Evolutionary conservation across 1,140 invertebrate species (phyloP), one percentile per base, ranked within the genome.

Genomic region (Aphelinus certus): DNA sequence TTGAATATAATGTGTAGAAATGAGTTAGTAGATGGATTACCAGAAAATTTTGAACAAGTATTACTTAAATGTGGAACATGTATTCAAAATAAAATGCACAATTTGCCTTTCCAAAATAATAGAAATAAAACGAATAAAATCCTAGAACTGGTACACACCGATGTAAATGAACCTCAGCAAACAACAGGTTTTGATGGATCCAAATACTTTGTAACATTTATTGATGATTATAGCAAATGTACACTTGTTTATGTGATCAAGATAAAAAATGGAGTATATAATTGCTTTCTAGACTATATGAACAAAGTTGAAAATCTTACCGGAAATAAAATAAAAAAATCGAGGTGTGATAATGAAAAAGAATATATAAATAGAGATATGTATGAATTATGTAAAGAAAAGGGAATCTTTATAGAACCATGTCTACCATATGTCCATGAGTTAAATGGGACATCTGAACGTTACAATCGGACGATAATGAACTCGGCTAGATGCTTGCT

Each of bases 271-370:
- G n/a, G 53, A 53, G 60, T 62, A 10, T 61, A 43, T 62, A 7
- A 46, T 71, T 71, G 69, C 5, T 43, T 71, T 9, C 45, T 69
- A 58, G 10, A 3, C 7, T 69, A 58, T 49, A n/a, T 49, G 7
- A 69, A 69, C 43, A 9, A 42, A 69, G n/a, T 69, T 9, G 67
- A 69, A 49, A 69, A 69, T 69, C 1, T 48, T 51, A 48, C 46
- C 46, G 49, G n/a, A 1, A 7, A 53, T 4, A 81, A 79, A 81
- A 80, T 83, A 66, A 83, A 81, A 78, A 45, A 75, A 77, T 67
- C 86, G 62, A 80, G 81, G 64, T 86, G 84, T 78, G 84, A 88
- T 76, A 86, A 86, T 79, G 85, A 83, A 7, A 85, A n/a, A 76
- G 83, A 78, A 79, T 84, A 79, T 82, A 78, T 81, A 66, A 83